Base-by-base conservation (phyloP, 2,888 invertebrate species). In the Dicycla oo region DNA sequence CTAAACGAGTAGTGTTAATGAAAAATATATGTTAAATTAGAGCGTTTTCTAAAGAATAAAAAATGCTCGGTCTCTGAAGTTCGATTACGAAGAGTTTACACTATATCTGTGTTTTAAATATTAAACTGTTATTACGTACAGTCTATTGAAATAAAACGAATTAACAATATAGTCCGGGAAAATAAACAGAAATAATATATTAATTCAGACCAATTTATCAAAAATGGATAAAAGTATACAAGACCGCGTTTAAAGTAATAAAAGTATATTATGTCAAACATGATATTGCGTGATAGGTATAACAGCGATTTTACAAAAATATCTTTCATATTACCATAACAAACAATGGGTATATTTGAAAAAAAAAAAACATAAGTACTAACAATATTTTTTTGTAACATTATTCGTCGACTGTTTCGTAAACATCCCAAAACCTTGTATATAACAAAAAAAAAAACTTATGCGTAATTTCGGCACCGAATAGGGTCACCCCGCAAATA, bases 401-500 rank as follows among this genome's bases (percentile, higher is more conserved):
- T 64, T 64, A 49, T 72, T 60, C 49, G n/a, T 56, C 38, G 11
- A 49, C n/a, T 45, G 34, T 68, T 81, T 64, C 53, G 56, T 54
- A 72, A 77, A 77, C 61, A 81, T 65, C 20, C 20, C 51, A 34
- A 57, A 79, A 74, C 66, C 60, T 66, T 57, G 64, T 51, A 64
- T 13, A 58, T n/a, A n/a, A n/a, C n/a, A n/a, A n/a, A 6, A 75
- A 60, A 75, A 56, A 64, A 68, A 78, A 68, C 65, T 63, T 71
- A 66, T 73, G 60, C 72, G 38, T 38, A 61, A 49, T 51, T 75
- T 61, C 47, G 49, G 47, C 15, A 64, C 11, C 58, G 60, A 75
- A 75, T 82, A 64, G 66, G 82, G 82, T 60, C 60, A 47, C 62
- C 60, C 79, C 56, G 15, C 58, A 69, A 82, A 82, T 83, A 84